Base-by-base conservation (phyloP, 2,888 invertebrate species). In the Trissolcus japonicus region DNA sequence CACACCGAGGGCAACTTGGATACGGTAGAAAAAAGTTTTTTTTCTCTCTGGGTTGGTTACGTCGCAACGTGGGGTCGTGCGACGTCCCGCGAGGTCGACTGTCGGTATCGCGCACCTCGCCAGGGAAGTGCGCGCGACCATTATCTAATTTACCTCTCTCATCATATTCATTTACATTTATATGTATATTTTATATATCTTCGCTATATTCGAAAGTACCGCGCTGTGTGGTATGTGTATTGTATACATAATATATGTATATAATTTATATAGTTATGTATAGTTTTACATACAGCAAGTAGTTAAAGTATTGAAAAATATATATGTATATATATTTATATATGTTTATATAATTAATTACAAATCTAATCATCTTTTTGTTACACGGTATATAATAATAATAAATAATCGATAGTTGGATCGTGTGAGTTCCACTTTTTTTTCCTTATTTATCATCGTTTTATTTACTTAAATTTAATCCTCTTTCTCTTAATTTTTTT, bases 251-350 rank as follows among this genome's bases (percentile, higher is more conserved):
- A 80, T 82, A 72, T 72, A 72, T 63, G 81, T 79, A 82, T 82
- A 84, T 83, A 83, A 80, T 82, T 81, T 81, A 80, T 79, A 79
- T 76, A 69, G 75, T 75, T 74, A 77, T 84, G 82, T 83, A 83
- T 85, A 83, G 84, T 86, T 86, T 73, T 84, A 88, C 85, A 86
- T 86, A 88, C 86, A 88, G 86, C 85, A 82, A 88, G 86, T 88
- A 88, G 86, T 87, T 87, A 86, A 88, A 86, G 88, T 88, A 88
- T 88, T 88, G 88, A 88, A 88, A 88, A 88, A 88, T 88, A 88
- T 88, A 88, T 88, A 88, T 86, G 77, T 79, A 80, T 80, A 75
- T 78, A 68, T 46, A 46, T 79, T 79, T 80, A 75, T 78, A 68
- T 46, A 46, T 73, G 61, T 77, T 66, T 76, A 76, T 85, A 84